These are phyloP conservation scores for Nannoperca obscura DNA, from an alignment of 2,797 vertebrate species.

Conservation along the genomic window DNA sequence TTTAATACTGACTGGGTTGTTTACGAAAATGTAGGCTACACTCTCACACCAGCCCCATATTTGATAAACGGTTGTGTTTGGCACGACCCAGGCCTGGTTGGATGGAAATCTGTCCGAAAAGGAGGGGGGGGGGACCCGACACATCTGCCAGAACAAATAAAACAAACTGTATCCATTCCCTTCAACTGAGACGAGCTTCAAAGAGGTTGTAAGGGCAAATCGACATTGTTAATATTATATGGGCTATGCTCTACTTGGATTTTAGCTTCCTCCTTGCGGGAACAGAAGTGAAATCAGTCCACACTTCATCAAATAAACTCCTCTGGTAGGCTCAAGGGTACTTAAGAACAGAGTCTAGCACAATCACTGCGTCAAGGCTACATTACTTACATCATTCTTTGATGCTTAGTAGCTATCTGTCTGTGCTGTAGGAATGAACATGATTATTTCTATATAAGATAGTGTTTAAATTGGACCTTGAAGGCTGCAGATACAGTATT, in stretches of 20 bases:
- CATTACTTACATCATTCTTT: slow-evolving; percentile 24
- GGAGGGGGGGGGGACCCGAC: too few species aligned
- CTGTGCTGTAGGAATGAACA: slow-evolving; percentile 7
- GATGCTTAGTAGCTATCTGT: slow-evolving; percentile 13
- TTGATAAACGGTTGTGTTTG: too few species aligned
- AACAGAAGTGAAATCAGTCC: slow-evolving; percentile 56
- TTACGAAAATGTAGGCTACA: too few species aligned
- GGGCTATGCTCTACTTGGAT: slow-evolving; percentile 28
- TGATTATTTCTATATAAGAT: slow-evolving; percentile 3
- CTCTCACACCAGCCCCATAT: too few species aligned
- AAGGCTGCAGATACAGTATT: slow-evolving; percentile 9
- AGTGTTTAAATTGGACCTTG: slow-evolving; percentile 6
- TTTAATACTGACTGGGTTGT: too few species aligned
- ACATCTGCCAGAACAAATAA: too few species aligned
- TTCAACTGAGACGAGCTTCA: not conserved
- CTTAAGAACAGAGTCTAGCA: slow-evolving; percentile 24
- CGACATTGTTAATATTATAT: slow-evolving; percentile 82
- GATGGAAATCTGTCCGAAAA: too few species aligned
- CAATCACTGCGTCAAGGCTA: slow-evolving; percentile 16
- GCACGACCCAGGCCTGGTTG: too few species aligned
- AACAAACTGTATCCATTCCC: not conserved
- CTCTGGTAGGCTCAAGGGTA: slow-evolving; percentile 73
- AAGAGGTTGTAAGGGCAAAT: slow-evolving; percentile 68
- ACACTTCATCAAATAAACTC: slow-evolving; percentile 54
- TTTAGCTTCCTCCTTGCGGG: slow-evolving; percentile 34